Percentiles rank a stretch among this genome's conserved stretches.
Evolutionary conservation across 2,113 vertebrate species (phyloP).

Genomic region (Emydura subglobosa): DNA sequence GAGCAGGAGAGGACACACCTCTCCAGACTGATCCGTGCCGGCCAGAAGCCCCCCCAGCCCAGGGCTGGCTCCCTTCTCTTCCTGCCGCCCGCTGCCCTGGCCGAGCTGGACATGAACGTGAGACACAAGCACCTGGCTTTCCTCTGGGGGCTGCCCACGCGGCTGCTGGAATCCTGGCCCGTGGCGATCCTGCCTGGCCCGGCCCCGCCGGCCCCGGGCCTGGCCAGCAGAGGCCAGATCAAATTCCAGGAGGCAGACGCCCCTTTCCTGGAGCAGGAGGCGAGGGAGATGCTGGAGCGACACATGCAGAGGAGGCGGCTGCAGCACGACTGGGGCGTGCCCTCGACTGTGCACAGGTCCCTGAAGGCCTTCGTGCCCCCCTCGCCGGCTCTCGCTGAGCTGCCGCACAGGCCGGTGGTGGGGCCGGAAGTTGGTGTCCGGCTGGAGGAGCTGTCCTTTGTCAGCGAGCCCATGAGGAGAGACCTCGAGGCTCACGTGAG

Average conservation of each 20-base stretch:
- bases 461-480: too few relatives aligned
- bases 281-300: constrained; percentile 4
- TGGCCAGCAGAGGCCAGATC: not conserved
- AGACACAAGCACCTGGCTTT: not conserved
- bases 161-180: not conserved
- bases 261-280: not conserved
- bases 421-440: too few relatives aligned
- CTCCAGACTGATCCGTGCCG: not conserved
- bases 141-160: not conserved
- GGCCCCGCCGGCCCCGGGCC: not conserved
- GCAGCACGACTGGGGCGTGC: too few relatives aligned
- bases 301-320: too few relatives aligned
- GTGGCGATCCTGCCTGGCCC: not conserved
- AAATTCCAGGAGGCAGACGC: not conserved
- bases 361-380: too few relatives aligned
- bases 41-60: not conserved
- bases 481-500: not conserved
- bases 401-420: too few relatives aligned
- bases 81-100: not conserved
- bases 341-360: too few relatives aligned
- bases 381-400: too few relatives aligned
- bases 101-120: not conserved
- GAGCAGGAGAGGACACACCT: not conserved
- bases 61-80: not conserved
- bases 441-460: too few relatives aligned